Percentiles rank a stretch among this genome's conserved stretches.
These are phyloP conservation scores for Pristis pectinata DNA, from an alignment of 2,797 vertebrate genomes.

Conservation along the genomic window DNA sequence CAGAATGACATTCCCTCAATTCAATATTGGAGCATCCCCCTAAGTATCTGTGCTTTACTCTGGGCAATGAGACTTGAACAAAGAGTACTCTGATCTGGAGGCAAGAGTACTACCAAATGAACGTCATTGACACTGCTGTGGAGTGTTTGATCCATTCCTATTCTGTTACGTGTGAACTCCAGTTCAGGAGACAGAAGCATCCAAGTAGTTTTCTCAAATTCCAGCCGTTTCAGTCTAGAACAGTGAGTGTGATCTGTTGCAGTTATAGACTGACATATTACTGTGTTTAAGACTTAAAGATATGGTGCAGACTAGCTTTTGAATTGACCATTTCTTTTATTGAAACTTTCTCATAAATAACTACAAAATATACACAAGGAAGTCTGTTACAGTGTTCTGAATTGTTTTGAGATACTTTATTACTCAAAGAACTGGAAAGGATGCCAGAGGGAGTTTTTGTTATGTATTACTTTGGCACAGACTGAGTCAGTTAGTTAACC, in stretches of 20 bases:
- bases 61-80: too few relatives aligned
- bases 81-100: too few relatives aligned
- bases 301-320: conserved; percentile 1
- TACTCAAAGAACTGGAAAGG: conserved; percentile 28
- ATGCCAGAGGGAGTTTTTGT: conserved; percentile 34
- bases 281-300: conserved; percentile 33
- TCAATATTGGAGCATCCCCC: too few relatives aligned
- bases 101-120: too few relatives aligned
- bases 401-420: conserved; percentile 35
- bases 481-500: conserved; percentile 19
- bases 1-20: too few relatives aligned
- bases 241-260: conserved; percentile 27
- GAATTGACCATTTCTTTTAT: conserved; percentile 36
- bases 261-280: conserved; percentile 31
- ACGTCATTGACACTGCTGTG: too few relatives aligned
- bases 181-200: neutral
- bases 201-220: neutral
- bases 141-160: neutral
- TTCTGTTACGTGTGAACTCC: neutral
- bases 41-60: too few relatives aligned
- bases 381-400: conserved; percentile 33
- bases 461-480: neutral
- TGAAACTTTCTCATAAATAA: conserved; percentile 37
- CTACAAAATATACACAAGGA: conserved; percentile 33
- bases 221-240: neutral